phyloP scores from a whole-genome alignment of 2,888 invertebrate genomes.

The Tanytarsus gracilentus region DNA sequence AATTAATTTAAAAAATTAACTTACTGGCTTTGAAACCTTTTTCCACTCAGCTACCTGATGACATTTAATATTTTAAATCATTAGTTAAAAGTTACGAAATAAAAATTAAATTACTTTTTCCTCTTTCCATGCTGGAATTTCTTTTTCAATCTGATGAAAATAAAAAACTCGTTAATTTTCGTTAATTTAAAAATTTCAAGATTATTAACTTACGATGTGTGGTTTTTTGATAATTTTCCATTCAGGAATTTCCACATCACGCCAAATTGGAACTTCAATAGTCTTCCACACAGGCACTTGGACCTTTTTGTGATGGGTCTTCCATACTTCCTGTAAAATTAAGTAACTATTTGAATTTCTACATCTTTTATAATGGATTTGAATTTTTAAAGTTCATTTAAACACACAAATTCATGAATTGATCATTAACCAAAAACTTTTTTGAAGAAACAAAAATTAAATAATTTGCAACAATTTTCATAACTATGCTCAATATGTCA shows the following conservation, averaged over 20 bases:
- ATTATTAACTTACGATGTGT: conserved; percentile 33
- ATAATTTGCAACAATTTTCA: no score
- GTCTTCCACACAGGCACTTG: conserved; percentile 72
- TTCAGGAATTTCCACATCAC: conserved; percentile 62
- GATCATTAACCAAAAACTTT: no score
- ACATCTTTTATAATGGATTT: not conserved
- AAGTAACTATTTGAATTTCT: not conserved
- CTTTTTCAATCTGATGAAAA: conserved; percentile 54
- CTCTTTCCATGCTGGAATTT: conserved; percentile 63
- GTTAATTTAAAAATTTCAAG: not conserved
- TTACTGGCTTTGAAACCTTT: conserved; percentile 54
- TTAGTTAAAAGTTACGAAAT: not conserved
- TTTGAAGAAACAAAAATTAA: no score
- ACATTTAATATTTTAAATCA: not conserved
- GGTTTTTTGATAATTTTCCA: conserved; percentile 6
- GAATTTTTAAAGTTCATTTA: not conserved
- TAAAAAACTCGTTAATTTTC: not conserved
- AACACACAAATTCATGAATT: no score
- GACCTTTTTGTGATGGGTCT: conserved; percentile 65
- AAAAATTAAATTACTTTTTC: conserved; percentile 37
- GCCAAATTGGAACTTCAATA: conserved; percentile 63
- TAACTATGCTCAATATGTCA: no score
- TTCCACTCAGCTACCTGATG: conserved; percentile 34
- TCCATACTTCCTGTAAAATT: conserved; percentile 54
- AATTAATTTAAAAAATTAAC: conserved; percentile 35